Percentiles rank a stretch among this genome's conserved stretches.
Evolutionary conservation across 2,113 vertebrate species (phyloP).

Genomic region (Orcinus orca): DNA sequence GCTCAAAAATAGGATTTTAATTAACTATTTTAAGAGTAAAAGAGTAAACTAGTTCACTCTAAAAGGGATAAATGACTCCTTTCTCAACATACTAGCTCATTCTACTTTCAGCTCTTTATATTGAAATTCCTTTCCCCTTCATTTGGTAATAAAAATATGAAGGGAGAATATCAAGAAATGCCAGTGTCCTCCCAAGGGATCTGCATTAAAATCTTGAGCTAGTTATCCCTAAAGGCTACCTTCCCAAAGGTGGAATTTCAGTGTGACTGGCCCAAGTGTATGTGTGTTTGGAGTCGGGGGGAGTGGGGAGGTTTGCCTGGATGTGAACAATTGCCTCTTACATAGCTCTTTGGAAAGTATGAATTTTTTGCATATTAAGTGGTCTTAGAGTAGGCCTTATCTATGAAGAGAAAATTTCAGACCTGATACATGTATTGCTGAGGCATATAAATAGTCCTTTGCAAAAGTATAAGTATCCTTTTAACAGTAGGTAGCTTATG

Average conservation of each 20-base stretch:
- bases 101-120: background rate
- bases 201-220: conserved; percentile 37
- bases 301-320: conserved; percentile 31
- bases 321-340: conserved; percentile 65
- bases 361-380: conserved; percentile 65
- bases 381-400: conserved; percentile 54
- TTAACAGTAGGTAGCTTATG: conserved; percentile 33
- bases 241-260: conserved; percentile 58
- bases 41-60: background rate
- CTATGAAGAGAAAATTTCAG: conserved; percentile 67
- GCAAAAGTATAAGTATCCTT: conserved; percentile 39
- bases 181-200: background rate
- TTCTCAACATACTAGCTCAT: background rate
- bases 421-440: conserved; percentile 34
- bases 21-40: background rate
- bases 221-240: conserved; percentile 43
- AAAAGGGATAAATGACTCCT: background rate
- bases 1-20: background rate
- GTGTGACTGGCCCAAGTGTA: conserved; percentile 16
- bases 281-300: background rate
- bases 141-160: conserved; percentile 10
- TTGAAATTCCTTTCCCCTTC: background rate
- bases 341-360: conserved; percentile 66
- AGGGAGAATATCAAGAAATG: conserved; percentile 15
- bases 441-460: conserved; percentile 45